Conservation (phyloP, 2,888 invertebrate genomes). For the Deroplatys truncata region DNA sequence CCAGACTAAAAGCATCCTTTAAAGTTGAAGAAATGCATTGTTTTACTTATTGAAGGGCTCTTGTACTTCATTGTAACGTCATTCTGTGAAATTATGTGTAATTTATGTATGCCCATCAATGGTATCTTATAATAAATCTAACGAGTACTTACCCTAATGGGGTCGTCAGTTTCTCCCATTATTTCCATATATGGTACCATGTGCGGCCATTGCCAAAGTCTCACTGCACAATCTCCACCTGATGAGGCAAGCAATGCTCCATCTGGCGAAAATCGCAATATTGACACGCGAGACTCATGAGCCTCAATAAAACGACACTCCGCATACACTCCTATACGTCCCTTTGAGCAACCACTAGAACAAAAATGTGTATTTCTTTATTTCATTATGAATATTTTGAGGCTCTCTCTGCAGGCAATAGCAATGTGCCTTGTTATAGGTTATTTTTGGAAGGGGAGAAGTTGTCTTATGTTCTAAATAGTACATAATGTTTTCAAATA, state of each 20-base stretch:
- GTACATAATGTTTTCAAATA: no score
- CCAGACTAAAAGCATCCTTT: no score
- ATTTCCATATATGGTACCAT: slow-evolving; percentile 10
- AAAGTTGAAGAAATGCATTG: no score
- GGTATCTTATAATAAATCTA: no score
- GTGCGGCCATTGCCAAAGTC: slow-evolving; percentile 8
- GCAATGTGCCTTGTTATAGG: no score
- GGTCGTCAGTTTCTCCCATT: neutral
- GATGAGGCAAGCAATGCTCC: slow-evolving; percentile 18
- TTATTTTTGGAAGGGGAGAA: no score
- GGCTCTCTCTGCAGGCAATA: no score
- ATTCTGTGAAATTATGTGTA: no score
- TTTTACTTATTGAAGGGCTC: no score
- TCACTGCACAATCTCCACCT: slow-evolving; percentile 6
- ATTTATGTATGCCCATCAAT: no score
- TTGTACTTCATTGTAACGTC: no score
- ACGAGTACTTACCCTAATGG: neutral
- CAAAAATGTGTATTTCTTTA: neutral
- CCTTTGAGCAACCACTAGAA: neutral
- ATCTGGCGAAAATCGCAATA: slow-evolving; percentile 4
- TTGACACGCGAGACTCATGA: slow-evolving; percentile 2
- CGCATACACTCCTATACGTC: neutral
- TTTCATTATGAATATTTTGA: neutral
- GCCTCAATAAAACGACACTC: neutral
- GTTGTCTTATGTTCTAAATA: no score